Conservation (phyloP, 2,888 invertebrate species). For the Apamea sordens region DNA sequence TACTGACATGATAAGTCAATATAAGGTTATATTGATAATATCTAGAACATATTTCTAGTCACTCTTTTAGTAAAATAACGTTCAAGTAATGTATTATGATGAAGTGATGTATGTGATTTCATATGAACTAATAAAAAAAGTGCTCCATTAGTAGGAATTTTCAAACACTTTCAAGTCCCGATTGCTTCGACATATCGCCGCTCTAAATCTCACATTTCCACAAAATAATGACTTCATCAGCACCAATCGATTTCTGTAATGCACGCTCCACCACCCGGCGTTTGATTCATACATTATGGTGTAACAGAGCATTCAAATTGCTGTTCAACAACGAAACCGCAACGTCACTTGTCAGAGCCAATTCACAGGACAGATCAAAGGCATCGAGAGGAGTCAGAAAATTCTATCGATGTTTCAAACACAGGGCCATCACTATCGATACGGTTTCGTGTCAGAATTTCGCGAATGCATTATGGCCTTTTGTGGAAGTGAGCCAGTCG, state of each 20-base stretch:
- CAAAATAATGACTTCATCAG: slow-evolving; percentile 60
- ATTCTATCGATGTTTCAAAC: slow-evolving; percentile 69
- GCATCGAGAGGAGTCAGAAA: slow-evolving; percentile 58
- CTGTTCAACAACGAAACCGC: slow-evolving; percentile 61
- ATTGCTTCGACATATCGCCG: slow-evolving; percentile 58
- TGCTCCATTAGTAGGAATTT: slow-evolving; percentile 62
- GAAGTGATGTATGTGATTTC: no score
- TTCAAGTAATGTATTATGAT: slow-evolving; percentile 40
- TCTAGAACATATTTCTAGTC: not conserved
- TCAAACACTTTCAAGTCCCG: slow-evolving; percentile 52
- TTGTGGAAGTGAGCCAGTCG: slow-evolving; percentile 76
- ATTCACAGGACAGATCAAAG: slow-evolving; percentile 63
- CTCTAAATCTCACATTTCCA: slow-evolving; percentile 61
- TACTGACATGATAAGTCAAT: not conserved
- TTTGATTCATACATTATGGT: slow-evolving; percentile 53
- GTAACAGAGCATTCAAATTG: slow-evolving; percentile 66
- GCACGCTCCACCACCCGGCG: slow-evolving; percentile 27
- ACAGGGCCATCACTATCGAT: slow-evolving; percentile 69
- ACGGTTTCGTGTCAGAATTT: slow-evolving; percentile 72
- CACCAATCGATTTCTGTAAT: slow-evolving; percentile 58
- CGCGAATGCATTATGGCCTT: slow-evolving; percentile 77
- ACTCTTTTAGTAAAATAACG: slow-evolving; percentile 2
- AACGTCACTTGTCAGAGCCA: slow-evolving; percentile 64
- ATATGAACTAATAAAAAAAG: slow-evolving; percentile 56
- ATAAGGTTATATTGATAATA: not conserved